These are phyloP conservation scores for Heterodera schachtii DNA, from an alignment of 1,140 invertebrate species.

Conservation along the genomic window DNA sequence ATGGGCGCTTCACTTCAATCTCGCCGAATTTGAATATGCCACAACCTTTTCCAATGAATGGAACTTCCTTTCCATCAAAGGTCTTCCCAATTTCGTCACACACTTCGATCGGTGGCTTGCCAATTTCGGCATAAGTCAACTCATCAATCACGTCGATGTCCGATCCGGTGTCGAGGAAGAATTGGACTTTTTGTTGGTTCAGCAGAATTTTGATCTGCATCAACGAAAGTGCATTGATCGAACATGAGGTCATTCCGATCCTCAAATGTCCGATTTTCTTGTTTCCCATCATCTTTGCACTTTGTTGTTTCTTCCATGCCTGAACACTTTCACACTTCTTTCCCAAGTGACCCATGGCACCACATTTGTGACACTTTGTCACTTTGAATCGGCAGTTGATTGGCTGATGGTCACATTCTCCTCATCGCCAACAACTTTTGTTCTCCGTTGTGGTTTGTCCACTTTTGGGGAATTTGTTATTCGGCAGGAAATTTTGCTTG, in stretches of 20 bases:
- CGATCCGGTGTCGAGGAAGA: background rate
- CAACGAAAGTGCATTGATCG: background rate
- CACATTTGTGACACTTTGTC: background rate
- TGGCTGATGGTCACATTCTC: background rate
- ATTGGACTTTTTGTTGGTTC: background rate
- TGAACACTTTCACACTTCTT: background rate
- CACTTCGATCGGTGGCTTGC: background rate
- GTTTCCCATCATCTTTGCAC: background rate
- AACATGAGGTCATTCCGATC: background rate
- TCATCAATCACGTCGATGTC: slow-evolving; percentile 2
- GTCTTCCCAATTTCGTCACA: background rate
- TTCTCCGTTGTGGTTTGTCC: background rate
- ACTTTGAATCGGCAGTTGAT: background rate
- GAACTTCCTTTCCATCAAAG: background rate
- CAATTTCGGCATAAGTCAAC: background rate
- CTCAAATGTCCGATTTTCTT: background rate
- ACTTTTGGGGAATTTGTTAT: too few relatives aligned
- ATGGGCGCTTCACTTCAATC: background rate
- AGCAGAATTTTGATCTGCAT: background rate
- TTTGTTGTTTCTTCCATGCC: background rate
- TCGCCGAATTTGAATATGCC: background rate
- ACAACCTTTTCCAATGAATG: background rate
- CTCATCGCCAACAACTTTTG: background rate
- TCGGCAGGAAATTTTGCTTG: too few relatives aligned
- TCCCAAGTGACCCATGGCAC: background rate